Conservation (phyloP, 1,140 invertebrate genomes). For the Mylabris phalerata region DNA sequence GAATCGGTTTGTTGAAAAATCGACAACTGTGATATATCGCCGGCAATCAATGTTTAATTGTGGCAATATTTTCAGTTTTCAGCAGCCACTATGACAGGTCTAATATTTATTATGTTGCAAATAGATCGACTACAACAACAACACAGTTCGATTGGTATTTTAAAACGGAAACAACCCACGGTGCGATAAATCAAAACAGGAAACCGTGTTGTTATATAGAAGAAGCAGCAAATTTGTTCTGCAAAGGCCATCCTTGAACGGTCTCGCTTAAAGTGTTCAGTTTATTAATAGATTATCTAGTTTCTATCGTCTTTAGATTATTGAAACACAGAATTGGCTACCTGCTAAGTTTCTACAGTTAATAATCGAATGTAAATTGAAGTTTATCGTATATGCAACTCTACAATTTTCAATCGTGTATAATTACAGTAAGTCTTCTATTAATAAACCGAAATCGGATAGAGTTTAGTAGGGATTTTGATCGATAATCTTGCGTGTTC, state of each 20-base stretch:
- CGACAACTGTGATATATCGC: constrained; percentile 3
- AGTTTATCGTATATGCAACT: too few relatives aligned
- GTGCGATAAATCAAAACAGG: constrained; percentile 19
- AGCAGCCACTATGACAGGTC: constrained; percentile 12
- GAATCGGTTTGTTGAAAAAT: too few relatives aligned
- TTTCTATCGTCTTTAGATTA: too few relatives aligned
- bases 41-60: constrained; percentile 19
- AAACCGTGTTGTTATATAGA: constrained; percentile 15
- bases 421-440: too few relatives aligned
- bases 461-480: too few relatives aligned
- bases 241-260: too few relatives aligned
- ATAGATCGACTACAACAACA: constrained; percentile 5
- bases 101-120: constrained; percentile 14
- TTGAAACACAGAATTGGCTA: too few relatives aligned
- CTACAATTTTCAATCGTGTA: too few relatives aligned
- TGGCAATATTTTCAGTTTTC: constrained; percentile 20
- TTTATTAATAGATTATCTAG: constrained; percentile 19
- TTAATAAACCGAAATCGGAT: too few relatives aligned
- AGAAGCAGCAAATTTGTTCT: constrained; percentile 10
- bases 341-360: too few relatives aligned
- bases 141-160: constrained; percentile 12
- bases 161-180: constrained; percentile 20
- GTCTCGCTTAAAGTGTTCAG: not conserved
- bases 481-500: too few relatives aligned
- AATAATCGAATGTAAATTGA: too few relatives aligned